These are phyloP conservation scores for Koerneria pararmatus DNA, from an alignment of 2,888 invertebrate species.

Conservation along the genomic window DNA sequence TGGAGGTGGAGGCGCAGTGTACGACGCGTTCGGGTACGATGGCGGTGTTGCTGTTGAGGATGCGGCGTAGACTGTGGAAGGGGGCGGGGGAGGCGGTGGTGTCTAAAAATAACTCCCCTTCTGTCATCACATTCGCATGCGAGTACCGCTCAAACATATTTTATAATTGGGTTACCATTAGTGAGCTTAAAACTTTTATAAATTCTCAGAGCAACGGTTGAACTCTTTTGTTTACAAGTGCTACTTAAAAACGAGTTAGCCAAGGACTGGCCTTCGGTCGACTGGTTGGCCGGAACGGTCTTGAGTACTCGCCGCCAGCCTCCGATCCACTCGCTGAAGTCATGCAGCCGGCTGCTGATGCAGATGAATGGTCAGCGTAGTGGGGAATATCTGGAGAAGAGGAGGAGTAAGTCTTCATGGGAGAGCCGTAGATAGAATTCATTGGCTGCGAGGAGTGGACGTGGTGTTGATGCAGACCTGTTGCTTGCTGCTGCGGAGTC, in stretches of 20 bases:
- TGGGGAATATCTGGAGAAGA: constrained; percentile 23
- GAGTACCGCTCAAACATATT: no score
- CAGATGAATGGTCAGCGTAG: constrained; percentile 11
- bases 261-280: constrained; percentile 62
- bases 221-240: no score
- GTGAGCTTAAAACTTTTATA: no score
- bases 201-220: no score
- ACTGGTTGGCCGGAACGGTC: constrained; percentile 40
- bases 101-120: constrained; percentile 24
- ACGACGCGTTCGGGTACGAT: constrained; percentile 22
- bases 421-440: constrained; percentile 30
- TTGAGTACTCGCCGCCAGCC: constrained; percentile 48
- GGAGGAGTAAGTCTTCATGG: constrained; percentile 31
- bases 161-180: no score
- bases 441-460: constrained; percentile 21
- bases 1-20: constrained; percentile 37
- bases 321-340: constrained; percentile 19
- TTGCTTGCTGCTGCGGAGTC: no score
- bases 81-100: constrained; percentile 29
- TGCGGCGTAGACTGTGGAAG: constrained; percentile 19
- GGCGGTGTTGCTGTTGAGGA: constrained; percentile 19
- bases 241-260: no score
- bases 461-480: no score
- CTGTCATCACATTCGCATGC: constrained; percentile 27
- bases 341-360: constrained; percentile 15